Evolutionary conservation across 2,888 invertebrate genomes (phyloP), one percentile per base, ranked within the genome.

Genomic region (Aphidius colemani): DNA sequence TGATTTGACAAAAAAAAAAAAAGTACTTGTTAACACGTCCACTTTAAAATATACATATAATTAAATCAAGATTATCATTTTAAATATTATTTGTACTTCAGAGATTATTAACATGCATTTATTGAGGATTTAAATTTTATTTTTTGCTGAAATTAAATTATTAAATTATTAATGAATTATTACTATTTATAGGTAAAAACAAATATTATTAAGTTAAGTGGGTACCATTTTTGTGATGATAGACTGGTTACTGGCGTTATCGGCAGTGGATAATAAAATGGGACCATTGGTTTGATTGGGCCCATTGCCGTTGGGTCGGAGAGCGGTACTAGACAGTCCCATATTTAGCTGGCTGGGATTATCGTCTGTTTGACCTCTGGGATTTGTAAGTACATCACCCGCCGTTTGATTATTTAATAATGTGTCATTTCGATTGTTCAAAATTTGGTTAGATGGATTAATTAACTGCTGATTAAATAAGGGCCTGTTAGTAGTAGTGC

Each of bases 161-260:
- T 18, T 18, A 7, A 39, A 64, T 51, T 56, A 64, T 56, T 49
- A 49, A 49, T 45, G 10, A 39, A 55, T 9, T 13, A 44, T 60
- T 10, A 50, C 13, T 50, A 53, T 30, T 1, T 30, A 59, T 41
- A 53, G 50, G 50, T 43, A 64, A 43, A 59, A 44, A 48, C 13
- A 50, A 59, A 58, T 63, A 59, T 9, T 43, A 50, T 10, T 53
- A 11, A 64, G 55, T 49, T 50, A 60, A 40, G 63, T 53, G 64
- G 75, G 75, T 82, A 82, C 82, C 82, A 78, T 82, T 79, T 73
- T 70, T 64, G 73, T 72, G 72, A 70, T 69, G 77, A 74, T 71
- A 69, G 70, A 65, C 72, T 70, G 61, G 75, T 72, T 74, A 76
- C 67, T 72, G 72, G 75, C 69, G 71, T 70, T 75, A 78, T 73